phyloP scores from a whole-genome alignment of 2,888 invertebrate genomes.

The Sesamia inferens region DNA sequence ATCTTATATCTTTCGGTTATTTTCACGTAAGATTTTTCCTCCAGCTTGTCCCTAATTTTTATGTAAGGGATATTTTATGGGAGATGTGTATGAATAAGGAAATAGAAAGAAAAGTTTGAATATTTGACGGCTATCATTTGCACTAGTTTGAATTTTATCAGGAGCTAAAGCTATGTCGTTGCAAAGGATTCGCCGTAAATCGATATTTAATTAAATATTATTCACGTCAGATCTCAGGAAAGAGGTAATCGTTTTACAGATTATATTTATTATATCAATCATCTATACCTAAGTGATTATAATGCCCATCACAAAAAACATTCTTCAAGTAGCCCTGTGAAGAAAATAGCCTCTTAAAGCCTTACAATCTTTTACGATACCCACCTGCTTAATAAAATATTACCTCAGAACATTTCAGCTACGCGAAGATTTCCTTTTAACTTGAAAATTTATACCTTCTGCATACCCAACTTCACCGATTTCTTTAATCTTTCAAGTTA shows the following conservation, averaged over 20 bases:
- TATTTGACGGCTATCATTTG: not conserved
- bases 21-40: constrained; percentile 49
- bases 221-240: not conserved
- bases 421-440: constrained; percentile 35
- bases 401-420: constrained; percentile 32
- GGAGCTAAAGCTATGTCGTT: not conserved
- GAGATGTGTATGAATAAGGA: constrained; percentile 30
- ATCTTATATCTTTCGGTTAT: constrained; percentile 27
- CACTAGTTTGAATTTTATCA: constrained; percentile 8
- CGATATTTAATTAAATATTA: not conserved
- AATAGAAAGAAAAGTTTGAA: constrained; percentile 15
- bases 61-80: constrained; percentile 39
- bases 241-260: no score
- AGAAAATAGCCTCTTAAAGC: constrained; percentile 7
- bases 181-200: not conserved
- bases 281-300: not conserved
- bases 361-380: constrained; percentile 20
- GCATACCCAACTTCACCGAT: constrained; percentile 25
- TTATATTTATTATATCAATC: not conserved
- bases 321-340: constrained; percentile 1
- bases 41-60: constrained; percentile 45
- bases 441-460: constrained; percentile 32
- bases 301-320: not conserved
- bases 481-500: constrained; percentile 52
- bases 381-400: constrained; percentile 23